These are phyloP conservation scores for Cheilosia soror DNA, from an alignment of 2,888 invertebrate genomes.

Conservation along the genomic window DNA sequence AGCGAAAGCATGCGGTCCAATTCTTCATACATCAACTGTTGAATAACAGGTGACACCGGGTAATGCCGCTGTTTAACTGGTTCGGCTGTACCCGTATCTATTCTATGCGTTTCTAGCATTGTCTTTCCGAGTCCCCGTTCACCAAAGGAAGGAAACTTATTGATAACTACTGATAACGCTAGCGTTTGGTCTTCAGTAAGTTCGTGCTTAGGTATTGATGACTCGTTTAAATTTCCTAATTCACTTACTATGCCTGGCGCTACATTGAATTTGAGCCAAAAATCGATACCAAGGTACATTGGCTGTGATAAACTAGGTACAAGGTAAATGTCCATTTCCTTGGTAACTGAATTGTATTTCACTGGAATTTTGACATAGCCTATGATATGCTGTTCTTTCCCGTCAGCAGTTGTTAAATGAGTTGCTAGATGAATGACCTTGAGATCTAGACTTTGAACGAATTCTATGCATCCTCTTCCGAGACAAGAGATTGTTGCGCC, in stretches of 20 bases:
- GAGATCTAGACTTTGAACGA: conserved; percentile 1
- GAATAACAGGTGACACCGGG: too few species aligned
- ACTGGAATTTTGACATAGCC: neutral
- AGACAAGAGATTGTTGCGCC: conserved; percentile 40
- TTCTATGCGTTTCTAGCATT: conserved; percentile 29
- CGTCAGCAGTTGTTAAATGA: neutral
- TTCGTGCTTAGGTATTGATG: neutral
- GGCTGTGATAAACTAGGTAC: conserved; percentile 33
- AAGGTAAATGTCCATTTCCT: conserved; percentile 21
- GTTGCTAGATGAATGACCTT: neutral
- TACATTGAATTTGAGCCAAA: conserved; percentile 49
- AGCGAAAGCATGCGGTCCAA: too few species aligned
- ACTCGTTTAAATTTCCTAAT: neutral
- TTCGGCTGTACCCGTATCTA: too few species aligned
- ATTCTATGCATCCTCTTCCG: conserved; percentile 18
- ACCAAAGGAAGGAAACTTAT: neutral
- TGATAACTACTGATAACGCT: neutral
- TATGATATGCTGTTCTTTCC: neutral
- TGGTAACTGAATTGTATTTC: neutral
- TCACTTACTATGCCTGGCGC: conserved; percentile 21
- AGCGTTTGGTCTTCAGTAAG: conserved; percentile 4
- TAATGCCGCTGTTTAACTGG: too few species aligned
- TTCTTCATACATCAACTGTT: too few species aligned
- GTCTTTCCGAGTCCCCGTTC: conserved; percentile 55
- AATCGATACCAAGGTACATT: conserved; percentile 59